Percentiles rank a stretch among this genome's conserved stretches.
These are phyloP conservation scores for Darevskia nairensis DNA, from an alignment of 2,797 vertebrate genomes.

Conservation along the genomic window DNA sequence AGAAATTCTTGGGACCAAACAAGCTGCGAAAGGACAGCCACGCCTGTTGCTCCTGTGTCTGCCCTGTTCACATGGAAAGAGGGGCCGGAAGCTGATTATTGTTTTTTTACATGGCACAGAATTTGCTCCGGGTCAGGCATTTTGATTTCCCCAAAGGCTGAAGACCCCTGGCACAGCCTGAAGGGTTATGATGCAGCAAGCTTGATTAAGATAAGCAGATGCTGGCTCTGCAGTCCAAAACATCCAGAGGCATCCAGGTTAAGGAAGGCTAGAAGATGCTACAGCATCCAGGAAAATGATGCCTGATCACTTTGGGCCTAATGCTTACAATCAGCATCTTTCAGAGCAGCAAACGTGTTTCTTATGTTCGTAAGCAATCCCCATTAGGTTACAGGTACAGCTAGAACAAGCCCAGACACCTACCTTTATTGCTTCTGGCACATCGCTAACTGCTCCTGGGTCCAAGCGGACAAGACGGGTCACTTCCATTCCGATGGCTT, in stretches of 20 bases:
- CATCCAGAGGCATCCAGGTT: background rate
- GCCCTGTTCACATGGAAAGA: background rate
- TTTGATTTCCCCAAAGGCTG: too few species aligned
- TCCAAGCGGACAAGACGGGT: slow-evolving; percentile 95
- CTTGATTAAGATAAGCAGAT: background rate
- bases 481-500: slow-evolving; percentile 94
- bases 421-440: slow-evolving; percentile 97
- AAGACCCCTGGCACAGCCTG: background rate
- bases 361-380: background rate
- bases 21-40: background rate
- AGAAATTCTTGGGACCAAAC: background rate
- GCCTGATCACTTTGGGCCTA: background rate
- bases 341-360: slow-evolving; percentile 12
- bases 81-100: background rate
- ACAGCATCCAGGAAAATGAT: background rate
- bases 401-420: slow-evolving; percentile 8
- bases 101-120: background rate
- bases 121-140: too few species aligned
- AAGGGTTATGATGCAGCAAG: background rate
- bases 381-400: background rate
- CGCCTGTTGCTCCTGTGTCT: background rate
- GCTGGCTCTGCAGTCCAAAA: background rate
- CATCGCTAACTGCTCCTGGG: slow-evolving; percentile 92
- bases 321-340: background rate
- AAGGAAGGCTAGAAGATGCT: too few species aligned